Percentiles rank a stretch among this genome's conserved stretches.
These are phyloP conservation scores for Sinocyclocheilus maitianheensis DNA, from an alignment of 2,113 vertebrate genomes.

Conservation along the genomic window DNA sequence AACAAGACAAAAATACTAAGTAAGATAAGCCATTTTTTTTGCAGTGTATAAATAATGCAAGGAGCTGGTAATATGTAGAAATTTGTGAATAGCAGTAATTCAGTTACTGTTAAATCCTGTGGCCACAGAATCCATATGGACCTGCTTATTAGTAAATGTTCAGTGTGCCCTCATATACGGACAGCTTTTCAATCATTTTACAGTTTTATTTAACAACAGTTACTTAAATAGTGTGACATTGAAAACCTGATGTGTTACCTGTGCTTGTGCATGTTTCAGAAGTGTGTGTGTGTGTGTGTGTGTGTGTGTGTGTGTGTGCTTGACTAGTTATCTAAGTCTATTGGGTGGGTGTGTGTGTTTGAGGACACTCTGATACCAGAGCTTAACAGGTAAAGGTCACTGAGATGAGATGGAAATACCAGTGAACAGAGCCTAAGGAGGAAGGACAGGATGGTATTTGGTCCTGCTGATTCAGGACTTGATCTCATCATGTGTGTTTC, in stretches of 20 bases:
- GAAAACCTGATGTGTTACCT: background rate
- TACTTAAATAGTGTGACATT: background rate
- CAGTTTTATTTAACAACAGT: background rate
- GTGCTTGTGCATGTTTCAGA: background rate
- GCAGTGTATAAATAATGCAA: background rate
- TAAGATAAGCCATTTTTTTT: too few relatives aligned
- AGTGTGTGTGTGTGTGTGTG: background rate
- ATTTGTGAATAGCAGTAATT: background rate
- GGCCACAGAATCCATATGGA: background rate
- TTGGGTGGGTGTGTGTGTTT: slow-evolving; percentile 3
- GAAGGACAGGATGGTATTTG: slow-evolving; percentile 54
- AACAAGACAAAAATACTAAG: too few relatives aligned
- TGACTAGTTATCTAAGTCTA: background rate
- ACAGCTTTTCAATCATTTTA: background rate
- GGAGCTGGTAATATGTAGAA: background rate
- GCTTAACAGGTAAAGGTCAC: slow-evolving; percentile 56
- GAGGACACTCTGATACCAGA: slow-evolving; percentile 38
- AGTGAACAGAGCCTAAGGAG: slow-evolving; percentile 51
- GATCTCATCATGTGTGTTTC: slow-evolving; percentile 45
- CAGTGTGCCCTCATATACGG: background rate
- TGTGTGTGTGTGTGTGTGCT: background rate
- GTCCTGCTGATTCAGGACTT: slow-evolving; percentile 49
- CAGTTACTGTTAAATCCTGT: too few relatives aligned
- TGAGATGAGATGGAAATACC: slow-evolving; percentile 52
- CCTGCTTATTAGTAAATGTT: background rate